These are phyloP conservation scores for Volucella inflata DNA, from an alignment of 2,888 invertebrate genomes.

Conservation along the genomic window DNA sequence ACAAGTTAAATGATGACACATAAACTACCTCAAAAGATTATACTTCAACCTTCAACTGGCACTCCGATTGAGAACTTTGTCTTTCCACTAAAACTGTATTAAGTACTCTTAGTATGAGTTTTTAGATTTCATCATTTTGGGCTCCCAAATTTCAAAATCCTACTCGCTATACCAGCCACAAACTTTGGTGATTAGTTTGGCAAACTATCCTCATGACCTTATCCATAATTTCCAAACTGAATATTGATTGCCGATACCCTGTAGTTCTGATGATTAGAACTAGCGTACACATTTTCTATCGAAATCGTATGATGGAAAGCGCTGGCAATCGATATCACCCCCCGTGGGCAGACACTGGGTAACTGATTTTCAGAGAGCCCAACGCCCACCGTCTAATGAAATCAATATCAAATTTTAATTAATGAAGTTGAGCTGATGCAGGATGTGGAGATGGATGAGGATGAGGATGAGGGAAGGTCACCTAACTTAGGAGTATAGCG, in stretches of 20 bases:
- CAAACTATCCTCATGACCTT: not conserved
- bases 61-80: no score
- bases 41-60: no score
- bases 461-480: constrained; percentile 10
- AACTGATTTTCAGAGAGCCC: not conserved
- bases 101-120: no score
- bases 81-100: no score
- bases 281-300: not conserved
- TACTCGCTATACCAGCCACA: constrained; percentile 5
- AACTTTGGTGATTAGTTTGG: constrained; percentile 31
- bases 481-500: constrained; percentile 44
- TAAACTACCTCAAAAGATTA: no score
- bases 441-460: not conserved
- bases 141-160: not conserved
- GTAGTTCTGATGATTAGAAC: constrained; percentile 19
- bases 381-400: constrained; percentile 23
- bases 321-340: constrained; percentile 15
- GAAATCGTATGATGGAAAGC: constrained; percentile 20
- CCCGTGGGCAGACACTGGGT: not conserved
- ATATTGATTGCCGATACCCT: constrained; percentile 53
- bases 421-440: constrained; percentile 6
- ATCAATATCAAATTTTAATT: constrained; percentile 65
- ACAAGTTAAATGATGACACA: no score
- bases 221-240: constrained; percentile 15
- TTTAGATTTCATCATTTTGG: no score